These are phyloP conservation scores for Ectemnius lituratus DNA, from an alignment of 2,888 invertebrate genomes.

Conservation along the genomic window DNA sequence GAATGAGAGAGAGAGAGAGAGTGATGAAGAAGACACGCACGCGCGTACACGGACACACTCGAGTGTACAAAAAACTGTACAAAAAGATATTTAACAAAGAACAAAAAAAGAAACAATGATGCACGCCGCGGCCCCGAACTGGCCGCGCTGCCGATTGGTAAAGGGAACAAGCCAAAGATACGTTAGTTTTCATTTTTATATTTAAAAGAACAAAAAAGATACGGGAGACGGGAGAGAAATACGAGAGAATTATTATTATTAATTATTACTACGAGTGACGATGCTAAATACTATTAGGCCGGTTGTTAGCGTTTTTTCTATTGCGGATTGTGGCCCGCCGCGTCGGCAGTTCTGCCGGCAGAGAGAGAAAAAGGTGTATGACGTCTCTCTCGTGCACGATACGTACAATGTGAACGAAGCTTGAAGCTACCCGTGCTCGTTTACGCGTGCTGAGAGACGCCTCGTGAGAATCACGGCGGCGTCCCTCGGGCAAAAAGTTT, in stretches of 20 bases:
- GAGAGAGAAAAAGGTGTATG: not conserved
- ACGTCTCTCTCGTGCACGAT: not conserved
- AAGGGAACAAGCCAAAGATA: slow-evolving; percentile 92
- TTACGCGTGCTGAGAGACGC: too few relatives aligned
- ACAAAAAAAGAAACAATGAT: slow-evolving; percentile 61
- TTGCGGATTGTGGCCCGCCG: slow-evolving; percentile 32
- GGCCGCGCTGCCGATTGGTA: slow-evolving; percentile 82
- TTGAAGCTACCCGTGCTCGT: too few relatives aligned
- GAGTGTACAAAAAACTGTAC: slow-evolving; percentile 73
- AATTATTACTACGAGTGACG: slow-evolving; percentile 66
- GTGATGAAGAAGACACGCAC: slow-evolving; percentile 58
- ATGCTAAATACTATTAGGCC: slow-evolving; percentile 67
- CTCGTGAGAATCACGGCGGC: too few relatives aligned
- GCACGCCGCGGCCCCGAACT: slow-evolving; percentile 67
- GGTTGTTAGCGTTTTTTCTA: slow-evolving; percentile 67
- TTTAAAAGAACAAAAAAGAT: slow-evolving; percentile 71
- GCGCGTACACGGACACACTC: slow-evolving; percentile 61
- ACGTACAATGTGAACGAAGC: too few relatives aligned
- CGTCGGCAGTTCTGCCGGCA: slow-evolving; percentile 15
- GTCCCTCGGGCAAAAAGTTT: too few relatives aligned
- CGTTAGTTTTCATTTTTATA: slow-evolving; percentile 84
- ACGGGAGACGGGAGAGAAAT: slow-evolving; percentile 51
- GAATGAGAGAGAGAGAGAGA: slow-evolving; percentile 13
- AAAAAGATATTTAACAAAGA: slow-evolving; percentile 64
- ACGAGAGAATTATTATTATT: slow-evolving; percentile 65